Conservation (phyloP, 2,888 invertebrate genomes). For the Mythimna albipuncta region DNA sequence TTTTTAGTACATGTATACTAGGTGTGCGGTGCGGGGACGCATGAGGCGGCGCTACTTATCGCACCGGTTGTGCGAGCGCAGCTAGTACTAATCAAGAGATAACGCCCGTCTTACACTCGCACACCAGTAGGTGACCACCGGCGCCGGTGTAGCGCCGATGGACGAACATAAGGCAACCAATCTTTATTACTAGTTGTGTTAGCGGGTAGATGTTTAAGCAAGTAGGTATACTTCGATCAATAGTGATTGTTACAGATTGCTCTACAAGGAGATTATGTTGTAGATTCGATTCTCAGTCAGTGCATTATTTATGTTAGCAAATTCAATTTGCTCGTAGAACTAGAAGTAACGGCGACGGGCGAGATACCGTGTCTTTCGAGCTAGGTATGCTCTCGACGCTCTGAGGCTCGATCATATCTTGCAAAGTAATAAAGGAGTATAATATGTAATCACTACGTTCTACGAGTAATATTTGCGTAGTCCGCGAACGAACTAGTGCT, state of each 20-base stretch:
- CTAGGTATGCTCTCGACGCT: neutral
- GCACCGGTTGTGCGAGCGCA: neutral
- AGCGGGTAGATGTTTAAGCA: neutral
- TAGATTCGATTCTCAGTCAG: neutral
- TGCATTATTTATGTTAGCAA: neutral
- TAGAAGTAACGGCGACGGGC: no score
- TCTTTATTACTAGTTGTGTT: neutral
- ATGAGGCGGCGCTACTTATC: neutral
- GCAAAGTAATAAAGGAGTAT: no score
- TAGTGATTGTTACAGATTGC: neutral
- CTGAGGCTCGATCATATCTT: neutral
- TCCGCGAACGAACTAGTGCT: no score
- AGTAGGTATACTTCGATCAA: neutral
- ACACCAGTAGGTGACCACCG: slow-evolving; percentile 4
- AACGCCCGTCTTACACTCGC: slow-evolving; percentile 1
- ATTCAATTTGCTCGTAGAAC: neutral
- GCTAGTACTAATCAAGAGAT: slow-evolving; percentile 3
- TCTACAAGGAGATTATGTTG: neutral
- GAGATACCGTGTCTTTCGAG: neutral
- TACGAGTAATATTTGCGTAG: no score
- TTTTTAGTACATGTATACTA: neutral
- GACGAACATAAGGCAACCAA: slow-evolving; percentile 2
- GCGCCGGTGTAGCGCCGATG: neutral
- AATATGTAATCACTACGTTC: no score
- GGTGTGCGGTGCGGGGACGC: neutral